Conservation (phyloP, 2,797 vertebrate genomes). For the Nyctalus aviator region DNA sequence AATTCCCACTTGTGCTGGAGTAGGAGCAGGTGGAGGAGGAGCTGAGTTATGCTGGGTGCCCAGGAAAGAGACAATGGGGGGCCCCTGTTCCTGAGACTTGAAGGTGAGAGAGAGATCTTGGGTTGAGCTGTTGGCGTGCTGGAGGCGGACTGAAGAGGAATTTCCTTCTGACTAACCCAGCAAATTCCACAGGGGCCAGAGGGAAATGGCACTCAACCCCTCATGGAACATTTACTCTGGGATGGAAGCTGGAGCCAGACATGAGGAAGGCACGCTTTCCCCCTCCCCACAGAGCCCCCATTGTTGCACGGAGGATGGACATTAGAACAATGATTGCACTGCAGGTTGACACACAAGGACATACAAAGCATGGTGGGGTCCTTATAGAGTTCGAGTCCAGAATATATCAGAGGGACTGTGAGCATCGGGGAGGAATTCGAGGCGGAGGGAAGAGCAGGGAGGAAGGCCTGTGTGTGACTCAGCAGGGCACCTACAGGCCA, state of each 20-base stretch:
- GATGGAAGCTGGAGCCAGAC: not conserved
- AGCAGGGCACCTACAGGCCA: too few relatives aligned
- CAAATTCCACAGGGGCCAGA: not conserved
- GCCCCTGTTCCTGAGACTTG: not conserved
- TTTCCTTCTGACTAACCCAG: not conserved
- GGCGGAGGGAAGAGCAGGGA: not conserved
- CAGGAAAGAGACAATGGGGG: not conserved
- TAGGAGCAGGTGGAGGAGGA: not conserved
- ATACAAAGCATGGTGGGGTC: not conserved
- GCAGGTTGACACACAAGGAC: fast-evolving
- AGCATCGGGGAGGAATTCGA: not conserved
- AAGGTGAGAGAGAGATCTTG: not conserved
- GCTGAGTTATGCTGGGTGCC: not conserved
- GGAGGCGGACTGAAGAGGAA: not conserved
- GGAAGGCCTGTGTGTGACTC: not conserved
- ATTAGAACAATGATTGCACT: not conserved
- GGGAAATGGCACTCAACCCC: not conserved
- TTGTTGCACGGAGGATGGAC: not conserved
- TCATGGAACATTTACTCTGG: not conserved
- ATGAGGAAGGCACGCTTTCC: not conserved
- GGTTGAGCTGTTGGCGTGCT: not conserved
- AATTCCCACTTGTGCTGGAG: not conserved
- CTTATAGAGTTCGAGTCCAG: not conserved
- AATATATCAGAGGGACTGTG: not conserved
- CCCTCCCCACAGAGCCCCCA: not conserved